These are phyloP conservation scores for Hypothenemus hampei DNA, from an alignment of 1,140 invertebrate genomes.

Conservation along the genomic window DNA sequence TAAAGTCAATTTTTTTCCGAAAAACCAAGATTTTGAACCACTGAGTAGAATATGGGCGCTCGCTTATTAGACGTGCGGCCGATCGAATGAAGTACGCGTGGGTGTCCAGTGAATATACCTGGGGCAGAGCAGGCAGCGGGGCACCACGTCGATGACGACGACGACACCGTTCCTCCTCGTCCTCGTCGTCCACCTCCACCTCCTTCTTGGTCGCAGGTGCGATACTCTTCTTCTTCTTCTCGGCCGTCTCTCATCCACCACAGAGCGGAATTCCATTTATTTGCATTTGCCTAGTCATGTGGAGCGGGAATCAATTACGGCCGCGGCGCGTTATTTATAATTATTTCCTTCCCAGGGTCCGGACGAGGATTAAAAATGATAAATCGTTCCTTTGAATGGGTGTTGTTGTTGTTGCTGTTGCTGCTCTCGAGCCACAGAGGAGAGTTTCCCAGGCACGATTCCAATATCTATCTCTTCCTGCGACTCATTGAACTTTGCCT, in stretches of 20 bases:
- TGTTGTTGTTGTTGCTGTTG: no score
- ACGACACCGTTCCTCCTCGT: no score
- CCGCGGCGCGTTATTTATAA: constrained; percentile 23
- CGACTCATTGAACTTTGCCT: no score
- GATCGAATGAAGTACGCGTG: not conserved
- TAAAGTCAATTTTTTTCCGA: not conserved
- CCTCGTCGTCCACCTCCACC: no score
- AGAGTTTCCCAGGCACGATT: no score
- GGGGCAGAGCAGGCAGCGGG: no score
- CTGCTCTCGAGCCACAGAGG: no score
- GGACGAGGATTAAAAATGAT: constrained; percentile 20
- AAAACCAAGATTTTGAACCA: not conserved
- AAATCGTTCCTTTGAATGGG: constrained; percentile 10
- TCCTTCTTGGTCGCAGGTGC: constrained; percentile 24
- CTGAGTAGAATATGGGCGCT: not conserved
- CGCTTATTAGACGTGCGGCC: not conserved
- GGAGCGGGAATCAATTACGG: constrained; percentile 28
- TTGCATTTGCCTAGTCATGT: constrained; percentile 29
- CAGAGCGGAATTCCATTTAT: constrained; percentile 29
- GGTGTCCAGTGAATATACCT: constrained; percentile 3
- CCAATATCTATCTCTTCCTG: no score
- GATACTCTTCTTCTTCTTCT: constrained; percentile 28
- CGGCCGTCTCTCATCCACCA: no score
- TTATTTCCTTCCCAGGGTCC: constrained; percentile 29
- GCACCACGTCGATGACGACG: no score